These are phyloP conservation scores for Hyppa rectilinea DNA, from an alignment of 2,888 invertebrate genomes.

Conservation along the genomic window DNA sequence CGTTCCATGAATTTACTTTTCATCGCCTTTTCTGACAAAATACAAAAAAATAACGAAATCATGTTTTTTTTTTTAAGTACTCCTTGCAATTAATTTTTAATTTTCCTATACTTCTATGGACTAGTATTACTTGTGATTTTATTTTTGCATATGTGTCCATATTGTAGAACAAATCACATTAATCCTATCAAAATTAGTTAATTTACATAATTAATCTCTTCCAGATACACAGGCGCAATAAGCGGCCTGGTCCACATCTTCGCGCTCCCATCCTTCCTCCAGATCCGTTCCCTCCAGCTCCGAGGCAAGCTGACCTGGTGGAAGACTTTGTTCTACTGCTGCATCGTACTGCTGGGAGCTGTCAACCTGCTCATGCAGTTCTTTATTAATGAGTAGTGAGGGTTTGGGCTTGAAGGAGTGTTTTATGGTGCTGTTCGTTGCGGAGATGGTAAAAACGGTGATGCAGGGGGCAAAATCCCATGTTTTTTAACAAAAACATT, in stretches of 20 bases:
- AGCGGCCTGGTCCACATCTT: constrained; percentile 97
- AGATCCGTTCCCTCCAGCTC: constrained; percentile 92
- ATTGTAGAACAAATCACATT: too few species aligned
- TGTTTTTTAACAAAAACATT: background rate
- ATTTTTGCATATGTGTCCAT: too few species aligned
- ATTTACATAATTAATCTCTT: too few species aligned
- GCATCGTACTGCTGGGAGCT: constrained; percentile 93
- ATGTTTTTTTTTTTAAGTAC: too few species aligned
- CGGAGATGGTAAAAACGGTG: background rate
- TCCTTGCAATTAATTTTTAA: too few species aligned
- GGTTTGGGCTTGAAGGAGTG: background rate
- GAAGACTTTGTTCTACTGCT: constrained; percentile 91
- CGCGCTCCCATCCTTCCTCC: constrained; percentile 95
- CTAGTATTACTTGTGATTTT: too few species aligned
- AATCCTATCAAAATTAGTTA: too few species aligned
- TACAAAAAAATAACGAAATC: too few species aligned
- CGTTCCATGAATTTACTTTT: too few species aligned
- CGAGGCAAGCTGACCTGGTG: constrained; percentile 90
- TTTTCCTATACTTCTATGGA: too few species aligned
- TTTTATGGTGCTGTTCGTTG: background rate
- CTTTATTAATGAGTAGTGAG: constrained; percentile 88
- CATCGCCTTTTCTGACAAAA: too few species aligned
- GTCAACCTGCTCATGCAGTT: constrained; percentile 96
- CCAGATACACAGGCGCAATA: constrained; percentile 96
- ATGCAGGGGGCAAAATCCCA: background rate